Conservation (phyloP, 2,113 vertebrate species). For the Python bivittatus region DNA sequence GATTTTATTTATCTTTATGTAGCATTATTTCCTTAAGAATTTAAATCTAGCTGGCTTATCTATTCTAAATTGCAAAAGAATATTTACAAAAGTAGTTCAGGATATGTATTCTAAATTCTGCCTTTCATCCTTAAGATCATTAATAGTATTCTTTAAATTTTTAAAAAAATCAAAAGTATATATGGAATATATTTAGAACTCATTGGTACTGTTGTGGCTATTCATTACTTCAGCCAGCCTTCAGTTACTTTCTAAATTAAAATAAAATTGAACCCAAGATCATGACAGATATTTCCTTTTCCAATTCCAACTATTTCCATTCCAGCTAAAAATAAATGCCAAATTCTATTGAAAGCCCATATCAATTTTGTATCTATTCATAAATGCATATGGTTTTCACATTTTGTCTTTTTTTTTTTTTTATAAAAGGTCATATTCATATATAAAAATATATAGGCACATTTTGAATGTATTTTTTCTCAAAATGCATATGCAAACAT, state of each 20-base stretch:
- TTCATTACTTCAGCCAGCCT: background rate
- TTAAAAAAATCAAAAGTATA: background rate
- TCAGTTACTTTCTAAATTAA: background rate
- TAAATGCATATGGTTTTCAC: background rate
- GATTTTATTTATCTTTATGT: background rate
- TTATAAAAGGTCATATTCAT: background rate
- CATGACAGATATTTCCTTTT: background rate
- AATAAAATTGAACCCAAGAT: background rate
- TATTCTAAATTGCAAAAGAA: background rate
- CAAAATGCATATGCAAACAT: background rate
- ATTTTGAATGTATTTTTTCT: background rate
- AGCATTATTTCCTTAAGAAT: accelerated
- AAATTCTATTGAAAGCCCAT: background rate
- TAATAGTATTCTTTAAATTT: background rate
- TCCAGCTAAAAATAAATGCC: background rate
- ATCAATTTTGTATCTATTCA: background rate
- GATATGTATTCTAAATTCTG: background rate
- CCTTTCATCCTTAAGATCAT: background rate
- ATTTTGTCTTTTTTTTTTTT: background rate
- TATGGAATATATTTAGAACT: background rate
- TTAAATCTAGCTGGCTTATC: background rate
- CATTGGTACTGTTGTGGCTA: background rate
- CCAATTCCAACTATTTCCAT: background rate
- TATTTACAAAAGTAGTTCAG: background rate
- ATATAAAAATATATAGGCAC: background rate